Evolutionary conservation across 2,888 invertebrate genomes (phyloP).

Genomic region (Timema cristinae): DNA sequence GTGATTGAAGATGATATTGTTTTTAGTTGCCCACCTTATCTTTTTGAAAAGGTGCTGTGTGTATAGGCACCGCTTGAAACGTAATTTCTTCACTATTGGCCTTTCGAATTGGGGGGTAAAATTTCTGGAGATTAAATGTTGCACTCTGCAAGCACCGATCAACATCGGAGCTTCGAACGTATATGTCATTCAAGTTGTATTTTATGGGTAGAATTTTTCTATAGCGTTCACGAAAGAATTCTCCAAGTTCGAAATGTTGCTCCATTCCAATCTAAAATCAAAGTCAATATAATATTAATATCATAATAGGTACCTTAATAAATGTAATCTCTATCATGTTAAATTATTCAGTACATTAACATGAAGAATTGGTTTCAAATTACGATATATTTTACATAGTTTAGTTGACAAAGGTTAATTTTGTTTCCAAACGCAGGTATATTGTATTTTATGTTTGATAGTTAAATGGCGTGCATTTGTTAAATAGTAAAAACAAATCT

Average conservation of each 20-base stretch:
- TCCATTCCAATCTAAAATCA: constrained; percentile 6
- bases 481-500: no score
- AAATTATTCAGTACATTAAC: no score
- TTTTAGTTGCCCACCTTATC: not conserved
- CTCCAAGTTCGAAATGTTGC: constrained; percentile 4
- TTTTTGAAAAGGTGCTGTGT: not conserved
- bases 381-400: no score
- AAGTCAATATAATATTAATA: no score
- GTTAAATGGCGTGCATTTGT: no score
- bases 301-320: no score
- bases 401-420: no score
- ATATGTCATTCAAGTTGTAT: constrained; percentile 8
- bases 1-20: no score
- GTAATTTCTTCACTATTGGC: not conserved
- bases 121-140: not conserved
- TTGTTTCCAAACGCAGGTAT: no score
- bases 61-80: not conserved
- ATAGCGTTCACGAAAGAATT: not conserved
- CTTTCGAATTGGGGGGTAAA: not conserved
- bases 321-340: no score
- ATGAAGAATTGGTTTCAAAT: no score
- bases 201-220: not conserved
- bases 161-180: constrained; percentile 11
- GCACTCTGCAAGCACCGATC: constrained; percentile 2
- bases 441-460: no score